Evolutionary conservation across 1,140 invertebrate genomes (phyloP).

Genomic region (Rhopalosiphum maidis): DNA sequence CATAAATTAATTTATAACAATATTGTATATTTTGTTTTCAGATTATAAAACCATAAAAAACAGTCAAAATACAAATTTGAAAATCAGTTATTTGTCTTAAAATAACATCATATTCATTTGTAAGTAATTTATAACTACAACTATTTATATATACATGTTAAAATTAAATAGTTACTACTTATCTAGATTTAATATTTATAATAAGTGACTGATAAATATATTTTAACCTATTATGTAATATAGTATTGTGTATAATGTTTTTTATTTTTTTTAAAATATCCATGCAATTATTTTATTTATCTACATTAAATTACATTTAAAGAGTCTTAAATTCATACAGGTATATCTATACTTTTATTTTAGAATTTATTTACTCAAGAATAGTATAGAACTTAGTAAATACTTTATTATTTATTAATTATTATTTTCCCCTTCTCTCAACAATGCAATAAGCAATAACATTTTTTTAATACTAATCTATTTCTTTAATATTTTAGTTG

Average conservation of each 20-base stretch:
- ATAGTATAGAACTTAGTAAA: background rate
- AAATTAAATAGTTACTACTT: background rate
- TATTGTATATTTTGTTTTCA: background rate
- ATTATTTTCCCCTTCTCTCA: background rate
- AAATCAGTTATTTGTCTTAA: background rate
- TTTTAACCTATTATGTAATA: background rate
- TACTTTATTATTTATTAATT: background rate
- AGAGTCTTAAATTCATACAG: background rate
- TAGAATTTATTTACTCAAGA: background rate
- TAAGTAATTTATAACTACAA: constrained; percentile 26
- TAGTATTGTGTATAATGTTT: no score
- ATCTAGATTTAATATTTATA: background rate
- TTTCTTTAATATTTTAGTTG: background rate
- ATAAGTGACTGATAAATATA: background rate
- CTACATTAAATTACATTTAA: background rate
- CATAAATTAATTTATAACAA: background rate
- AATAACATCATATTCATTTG: background rate
- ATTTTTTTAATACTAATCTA: no score
- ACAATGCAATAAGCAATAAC: background rate
- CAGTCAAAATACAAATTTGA: background rate
- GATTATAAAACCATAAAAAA: background rate
- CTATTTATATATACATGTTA: background rate
- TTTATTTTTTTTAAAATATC: background rate
- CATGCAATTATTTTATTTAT: background rate
- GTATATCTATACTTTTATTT: background rate